Conservation (phyloP, 2,797 vertebrate species). For the Tenualosa ilisha region DNA sequence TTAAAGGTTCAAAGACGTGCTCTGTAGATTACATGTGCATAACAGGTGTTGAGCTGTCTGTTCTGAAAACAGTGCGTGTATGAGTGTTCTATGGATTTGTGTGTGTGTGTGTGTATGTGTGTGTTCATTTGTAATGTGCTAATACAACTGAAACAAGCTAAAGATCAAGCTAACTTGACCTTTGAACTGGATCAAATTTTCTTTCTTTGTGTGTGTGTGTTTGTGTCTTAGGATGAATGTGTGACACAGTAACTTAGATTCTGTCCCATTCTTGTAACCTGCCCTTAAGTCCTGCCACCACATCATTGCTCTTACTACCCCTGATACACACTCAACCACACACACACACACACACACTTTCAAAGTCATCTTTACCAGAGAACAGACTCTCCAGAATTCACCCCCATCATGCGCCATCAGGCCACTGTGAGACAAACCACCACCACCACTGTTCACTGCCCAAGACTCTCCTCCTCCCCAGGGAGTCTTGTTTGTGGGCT, state of each 20-base stretch:
- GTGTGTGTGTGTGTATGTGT: neutral
- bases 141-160: neutral
- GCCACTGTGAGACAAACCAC: conserved; percentile 41
- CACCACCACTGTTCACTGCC: conserved; percentile 9
- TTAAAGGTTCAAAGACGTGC: neutral
- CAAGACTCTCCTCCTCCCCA: neutral
- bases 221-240: neutral
- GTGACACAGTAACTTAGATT: neutral
- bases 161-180: too few relatives aligned
- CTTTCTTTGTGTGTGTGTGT: neutral
- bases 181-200: neutral
- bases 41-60: too few relatives aligned
- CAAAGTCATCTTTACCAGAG: neutral
- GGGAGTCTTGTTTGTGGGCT: neutral
- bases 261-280: conserved; percentile 20
- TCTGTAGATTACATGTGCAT: too few relatives aligned
- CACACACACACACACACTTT: neutral
- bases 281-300: conserved; percentile 34
- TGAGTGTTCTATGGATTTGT: neutral
- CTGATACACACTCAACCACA: neutral
- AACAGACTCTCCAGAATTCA: neutral
- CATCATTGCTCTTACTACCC: conserved; percentile 29
- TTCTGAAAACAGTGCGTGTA: too few relatives aligned
- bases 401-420: neutral
- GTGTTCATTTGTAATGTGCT: neutral